Evolutionary conservation across 1,140 invertebrate species (phyloP).

Genomic region (Papilio polytes): DNA sequence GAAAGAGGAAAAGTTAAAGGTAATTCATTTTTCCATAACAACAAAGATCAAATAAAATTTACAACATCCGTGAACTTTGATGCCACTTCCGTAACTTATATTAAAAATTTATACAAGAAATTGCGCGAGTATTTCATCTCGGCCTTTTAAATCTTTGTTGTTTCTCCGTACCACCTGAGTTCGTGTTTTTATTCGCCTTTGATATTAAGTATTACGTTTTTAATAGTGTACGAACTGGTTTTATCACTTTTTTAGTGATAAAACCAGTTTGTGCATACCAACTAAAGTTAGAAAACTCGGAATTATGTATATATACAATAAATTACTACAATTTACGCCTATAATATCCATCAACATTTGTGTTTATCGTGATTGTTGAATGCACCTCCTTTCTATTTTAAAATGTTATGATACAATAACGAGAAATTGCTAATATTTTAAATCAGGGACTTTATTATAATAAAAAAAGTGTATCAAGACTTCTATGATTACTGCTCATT

Average conservation of each 20-base stretch:
- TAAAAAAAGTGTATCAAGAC: background rate
- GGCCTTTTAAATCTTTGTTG: conserved; percentile 20
- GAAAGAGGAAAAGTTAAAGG: conserved; percentile 54
- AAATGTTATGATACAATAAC: background rate
- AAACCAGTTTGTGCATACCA: no score
- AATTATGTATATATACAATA: no score
- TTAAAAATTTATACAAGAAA: conserved; percentile 63
- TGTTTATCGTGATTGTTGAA: background rate
- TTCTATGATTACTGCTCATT: no score
- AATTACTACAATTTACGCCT: no score
- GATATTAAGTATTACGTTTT: background rate
- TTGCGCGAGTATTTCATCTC: conserved; percentile 41
- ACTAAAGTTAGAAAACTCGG: no score
- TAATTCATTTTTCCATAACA: conserved; percentile 59
- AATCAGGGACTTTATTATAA: no score
- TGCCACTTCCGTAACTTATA: conserved; percentile 57
- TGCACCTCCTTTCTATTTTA: background rate
- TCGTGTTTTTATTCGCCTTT: background rate
- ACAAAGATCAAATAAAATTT: conserved; percentile 64
- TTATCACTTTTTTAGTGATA: no score
- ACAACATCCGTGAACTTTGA: conserved; percentile 58
- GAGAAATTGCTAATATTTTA: background rate
- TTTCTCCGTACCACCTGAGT: background rate
- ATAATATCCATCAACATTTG: no score
- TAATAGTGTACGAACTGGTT: no score